phyloP scores from a whole-genome alignment of 2,888 invertebrate species.

The Lypha dubia region DNA sequence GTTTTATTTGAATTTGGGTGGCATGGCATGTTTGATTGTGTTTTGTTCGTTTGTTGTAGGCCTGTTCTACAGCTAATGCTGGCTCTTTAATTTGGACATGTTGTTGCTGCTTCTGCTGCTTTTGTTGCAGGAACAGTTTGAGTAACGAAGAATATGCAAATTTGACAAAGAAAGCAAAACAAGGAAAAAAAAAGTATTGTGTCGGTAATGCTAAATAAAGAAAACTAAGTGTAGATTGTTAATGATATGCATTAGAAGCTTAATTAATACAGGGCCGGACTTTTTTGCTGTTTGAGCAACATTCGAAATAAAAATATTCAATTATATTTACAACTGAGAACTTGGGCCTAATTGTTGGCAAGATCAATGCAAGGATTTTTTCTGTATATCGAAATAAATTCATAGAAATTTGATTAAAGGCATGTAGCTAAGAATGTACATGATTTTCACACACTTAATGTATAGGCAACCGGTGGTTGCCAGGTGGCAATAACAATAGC shows the following conservation, averaged over 20 bases:
- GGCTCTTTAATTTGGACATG: slow-evolving; percentile 12
- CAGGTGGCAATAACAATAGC: too few relatives aligned
- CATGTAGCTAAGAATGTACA: too few relatives aligned
- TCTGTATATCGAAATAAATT: too few relatives aligned
- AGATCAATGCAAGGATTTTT: too few relatives aligned
- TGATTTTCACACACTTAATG: too few relatives aligned
- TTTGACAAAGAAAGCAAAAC: slow-evolving; percentile 49
- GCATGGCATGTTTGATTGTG: slow-evolving; percentile 3
- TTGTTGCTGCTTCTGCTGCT: slow-evolving; percentile 31
- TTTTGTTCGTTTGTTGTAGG: slow-evolving; percentile 24
- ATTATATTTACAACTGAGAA: too few relatives aligned
- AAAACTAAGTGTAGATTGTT: slow-evolving; percentile 73
- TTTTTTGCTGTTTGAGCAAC: not conserved
- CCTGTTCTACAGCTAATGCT: slow-evolving; percentile 29
- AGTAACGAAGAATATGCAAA: slow-evolving; percentile 68
- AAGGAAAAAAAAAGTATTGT: slow-evolving; percentile 56
- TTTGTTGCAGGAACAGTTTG: slow-evolving; percentile 55
- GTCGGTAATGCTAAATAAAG: slow-evolving; percentile 73
- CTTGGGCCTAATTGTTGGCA: too few relatives aligned
- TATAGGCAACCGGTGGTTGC: too few relatives aligned
- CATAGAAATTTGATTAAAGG: too few relatives aligned
- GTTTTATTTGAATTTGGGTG: slow-evolving; percentile 45
- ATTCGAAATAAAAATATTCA: too few relatives aligned
- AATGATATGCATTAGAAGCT: slow-evolving; percentile 73
- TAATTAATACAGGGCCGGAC: slow-evolving; percentile 68